Evolutionary conservation across 2,888 invertebrate species (phyloP).

Genomic region (Desoria tigrina): DNA sequence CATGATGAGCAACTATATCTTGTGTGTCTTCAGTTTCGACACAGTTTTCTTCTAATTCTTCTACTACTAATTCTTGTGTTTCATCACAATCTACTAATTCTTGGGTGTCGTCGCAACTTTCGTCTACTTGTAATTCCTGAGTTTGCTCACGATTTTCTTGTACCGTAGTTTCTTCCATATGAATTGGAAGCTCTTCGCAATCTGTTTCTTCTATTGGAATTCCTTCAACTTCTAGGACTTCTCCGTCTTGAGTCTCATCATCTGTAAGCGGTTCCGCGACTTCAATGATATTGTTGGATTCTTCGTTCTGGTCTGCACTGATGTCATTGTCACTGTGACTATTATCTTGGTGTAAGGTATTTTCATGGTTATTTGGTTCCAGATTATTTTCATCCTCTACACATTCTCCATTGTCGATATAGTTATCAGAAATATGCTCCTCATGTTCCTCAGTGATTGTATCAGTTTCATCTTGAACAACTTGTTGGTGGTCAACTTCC

Average conservation of each 20-base stretch:
- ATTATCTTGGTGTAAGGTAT: not conserved
- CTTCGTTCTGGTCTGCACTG: not conserved
- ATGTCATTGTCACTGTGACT: not conserved
- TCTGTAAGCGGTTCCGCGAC: not conserved
- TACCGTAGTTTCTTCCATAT: too few species aligned
- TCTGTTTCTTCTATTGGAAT: too few species aligned
- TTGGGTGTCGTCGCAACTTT: too few species aligned
- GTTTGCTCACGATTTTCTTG: too few species aligned
- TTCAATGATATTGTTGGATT: not conserved
- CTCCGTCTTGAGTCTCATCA: not conserved
- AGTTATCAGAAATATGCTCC: not conserved
- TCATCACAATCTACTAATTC: too few species aligned
- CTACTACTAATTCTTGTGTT: too few species aligned
- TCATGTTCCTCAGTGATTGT: not conserved
- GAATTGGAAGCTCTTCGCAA: too few species aligned
- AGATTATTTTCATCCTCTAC: not conserved
- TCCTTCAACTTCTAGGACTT: not conserved
- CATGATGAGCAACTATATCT: slow-evolving; percentile 1
- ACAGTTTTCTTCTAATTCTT: not conserved
- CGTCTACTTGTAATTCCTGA: too few species aligned
- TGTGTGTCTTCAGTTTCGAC: not conserved
- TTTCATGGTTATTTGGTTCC: not conserved
- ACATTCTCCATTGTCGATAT: not conserved
- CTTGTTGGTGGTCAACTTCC: not conserved
- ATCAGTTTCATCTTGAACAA: not conserved